Base-by-base conservation (phyloP, 1,140 invertebrate species). In the Hermetia illucens region DNA sequence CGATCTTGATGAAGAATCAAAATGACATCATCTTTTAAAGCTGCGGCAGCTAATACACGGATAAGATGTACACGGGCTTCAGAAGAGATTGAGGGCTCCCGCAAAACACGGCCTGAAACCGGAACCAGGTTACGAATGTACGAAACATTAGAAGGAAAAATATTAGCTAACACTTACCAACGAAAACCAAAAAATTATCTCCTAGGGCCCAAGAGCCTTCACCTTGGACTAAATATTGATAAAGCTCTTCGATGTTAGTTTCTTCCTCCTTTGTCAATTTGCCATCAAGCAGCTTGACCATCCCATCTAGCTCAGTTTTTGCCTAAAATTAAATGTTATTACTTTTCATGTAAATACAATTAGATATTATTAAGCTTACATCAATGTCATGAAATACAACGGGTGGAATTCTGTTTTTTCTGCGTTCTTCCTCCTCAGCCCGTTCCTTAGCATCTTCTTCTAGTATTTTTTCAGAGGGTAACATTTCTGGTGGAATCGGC, bases 201-300 rank as follows among this genome's bases (percentile, higher is more conserved):
- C 87, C 84, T 8, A 93, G 66, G 30, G 86, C 85, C 88, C 88
- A 92, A 43, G 82, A 85, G 30, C 88, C 88, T 49, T 89, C 84
- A 46, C 87, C 82, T 41, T 82, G 79, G 38, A 90, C 63, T 48
- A 90, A 74, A 61, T 91, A 94, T 52, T 87, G 82, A 48, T 80
- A 72, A 39, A 93, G 63, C 65, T 93, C 87, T 44, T 79, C 72
- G 45, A 86, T 61, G 48, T 76, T 77, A 39, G 69, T 68, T 47
- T 71, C 65, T 51, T 87, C 83, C 30, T 80, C 79, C 5, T 74
- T 69, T 22, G 55, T 53, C 20, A 85, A 61, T 48, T 78, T 74
- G 2, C 70, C 72, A 40, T 76, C 72, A 3, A 83, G 60, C 16
- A 71, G 44, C 39, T 64, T 66, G 5, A 70, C 64, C 5, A 86